Conservation (phyloP, 2,797 vertebrate species). For the Sebastes goodei region DNA sequence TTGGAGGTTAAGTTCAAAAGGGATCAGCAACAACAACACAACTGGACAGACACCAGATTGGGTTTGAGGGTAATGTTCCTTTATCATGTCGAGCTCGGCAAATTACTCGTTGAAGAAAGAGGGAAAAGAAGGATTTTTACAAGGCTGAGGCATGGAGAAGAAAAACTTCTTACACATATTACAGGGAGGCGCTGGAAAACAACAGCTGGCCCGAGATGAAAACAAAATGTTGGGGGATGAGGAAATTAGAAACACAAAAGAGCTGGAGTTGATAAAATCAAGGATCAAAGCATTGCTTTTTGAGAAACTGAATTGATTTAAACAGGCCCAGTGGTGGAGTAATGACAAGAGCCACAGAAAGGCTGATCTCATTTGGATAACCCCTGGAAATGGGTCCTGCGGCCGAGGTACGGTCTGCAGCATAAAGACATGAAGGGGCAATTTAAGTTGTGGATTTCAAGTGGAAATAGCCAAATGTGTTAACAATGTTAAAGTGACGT, state of each 20-base stretch:
- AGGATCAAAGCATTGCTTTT: constrained; percentile 82
- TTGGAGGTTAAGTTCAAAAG: constrained; percentile 27
- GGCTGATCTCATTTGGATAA: constrained; percentile 73
- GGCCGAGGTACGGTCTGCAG: constrained; percentile 18
- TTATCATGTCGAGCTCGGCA: constrained; percentile 46
- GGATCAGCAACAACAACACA: constrained; percentile 36
- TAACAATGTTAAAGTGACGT: constrained; percentile 5
- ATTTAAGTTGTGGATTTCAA: constrained; percentile 35
- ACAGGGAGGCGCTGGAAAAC: constrained; percentile 79
- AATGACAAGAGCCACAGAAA: constrained; percentile 69
- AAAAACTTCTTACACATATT: constrained; percentile 76
- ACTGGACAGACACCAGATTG: constrained; percentile 29
- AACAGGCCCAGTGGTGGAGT: constrained; percentile 74
- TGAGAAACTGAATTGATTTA: constrained; percentile 74
- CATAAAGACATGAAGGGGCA: constrained; percentile 13
- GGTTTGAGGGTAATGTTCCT: constrained; percentile 30
- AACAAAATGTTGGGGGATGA: constrained; percentile 76
- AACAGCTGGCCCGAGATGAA: constrained; percentile 83
- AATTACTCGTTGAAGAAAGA: constrained; percentile 52
- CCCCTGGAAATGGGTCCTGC: constrained; percentile 52
- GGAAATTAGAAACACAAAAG: constrained; percentile 86
- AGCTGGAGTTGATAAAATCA: constrained; percentile 84
- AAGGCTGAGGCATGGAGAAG: constrained; percentile 60
- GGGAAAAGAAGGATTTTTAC: constrained; percentile 70
- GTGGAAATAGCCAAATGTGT: constrained; percentile 26